Base-by-base conservation (phyloP, 2,797 vertebrate genomes). In the Myotis pilosus region DNA sequence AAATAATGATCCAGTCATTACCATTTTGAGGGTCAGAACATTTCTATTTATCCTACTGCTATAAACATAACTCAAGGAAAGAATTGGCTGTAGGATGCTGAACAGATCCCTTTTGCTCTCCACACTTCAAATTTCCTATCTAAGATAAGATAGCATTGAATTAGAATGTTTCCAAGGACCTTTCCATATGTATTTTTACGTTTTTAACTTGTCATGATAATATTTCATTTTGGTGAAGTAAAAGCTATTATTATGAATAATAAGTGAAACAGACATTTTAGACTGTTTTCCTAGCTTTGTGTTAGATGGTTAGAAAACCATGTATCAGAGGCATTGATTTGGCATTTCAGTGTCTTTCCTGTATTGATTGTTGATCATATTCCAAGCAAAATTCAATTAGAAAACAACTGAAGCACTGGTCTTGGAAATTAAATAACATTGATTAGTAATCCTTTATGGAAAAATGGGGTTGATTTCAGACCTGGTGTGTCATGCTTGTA, bases 311-410 rank as follows among this genome's bases (percentile, higher is more conserved):
- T 94, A 86, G 36, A 89, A 83, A 94, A 47, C 17, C 28, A 76
- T 53, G 38, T 89, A 49, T 88, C 49, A 78, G 57, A 86, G 19
- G 28, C 57, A 96, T 64, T 92, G 75, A 83, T 89, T 87, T 88
- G 76, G 15, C 25, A 72, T 92, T 87, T 92, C 30, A 81, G 5
- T 92, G n/a, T 2, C 47, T 92, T 95, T 79, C 10, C 6, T 66
- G 89, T 84, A 89, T 68, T 95, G 80, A 94, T 51, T 88, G 23
- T 38, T 94, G 69, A 90, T 83, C 57, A 66, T 66, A 82, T 90
- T 95, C 64, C 53, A 92, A 96, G 87, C 30, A 94, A 96, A 96
- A 78, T 36, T 82, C 22, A 85, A 81, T 94, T 79, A 4, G 47
- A 89, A 92, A 84, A 95, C 28, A 71, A 44, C 41, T 55, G 62